Base-by-base conservation (phyloP, 2,113 vertebrate genomes). In the Ranitomeya variabilis region DNA sequence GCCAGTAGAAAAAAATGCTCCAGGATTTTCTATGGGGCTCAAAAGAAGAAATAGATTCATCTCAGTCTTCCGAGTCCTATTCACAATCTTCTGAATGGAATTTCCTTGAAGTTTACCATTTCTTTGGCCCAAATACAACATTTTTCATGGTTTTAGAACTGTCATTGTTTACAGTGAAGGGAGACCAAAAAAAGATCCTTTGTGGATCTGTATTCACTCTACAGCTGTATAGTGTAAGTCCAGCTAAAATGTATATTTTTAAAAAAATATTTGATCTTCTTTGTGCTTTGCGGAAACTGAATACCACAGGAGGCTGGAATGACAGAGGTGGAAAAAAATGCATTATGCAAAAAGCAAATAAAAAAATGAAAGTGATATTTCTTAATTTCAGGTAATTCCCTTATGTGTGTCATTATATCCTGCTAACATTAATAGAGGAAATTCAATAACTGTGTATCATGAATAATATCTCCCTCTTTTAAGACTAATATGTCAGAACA, bases 81-180 rank as follows among this genome's bases (percentile, higher is more conserved):
- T 93, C 91, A 93, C 90, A 88, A 90, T 52, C 87, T 89, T 85
- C 82, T 93, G 92, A 93, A 94, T 92, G 92, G 92, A 91, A 92
- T 93, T 94, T 93, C 92, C 91, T 91, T 93, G 92, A 94, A 93
- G 93, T 94, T 93, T 91, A 89, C 91, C 92, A 86, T 92, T 94
- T 93, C 92, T 93, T 92, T 93, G 94, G 94, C 91, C 92, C 92
- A 93, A 92, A 94, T 0, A 52, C 90, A 92, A 92, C 92, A 92
- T 92, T 93, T 93, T 93, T 93, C 92, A 92, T 92, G 91, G 91
- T 92, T 94, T 94, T 93, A 88, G 91, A 93, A 90, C 92, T 93
- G 92, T 91, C 93, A 92, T 93, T 94, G 93, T 92, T 90, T 90
- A 90, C 90, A 84, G 45, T 90, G 91, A 92, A 93, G 91, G 90